Conservation (phyloP, 23 tunicate species). For the Clavelina lepadiformis region DNA sequence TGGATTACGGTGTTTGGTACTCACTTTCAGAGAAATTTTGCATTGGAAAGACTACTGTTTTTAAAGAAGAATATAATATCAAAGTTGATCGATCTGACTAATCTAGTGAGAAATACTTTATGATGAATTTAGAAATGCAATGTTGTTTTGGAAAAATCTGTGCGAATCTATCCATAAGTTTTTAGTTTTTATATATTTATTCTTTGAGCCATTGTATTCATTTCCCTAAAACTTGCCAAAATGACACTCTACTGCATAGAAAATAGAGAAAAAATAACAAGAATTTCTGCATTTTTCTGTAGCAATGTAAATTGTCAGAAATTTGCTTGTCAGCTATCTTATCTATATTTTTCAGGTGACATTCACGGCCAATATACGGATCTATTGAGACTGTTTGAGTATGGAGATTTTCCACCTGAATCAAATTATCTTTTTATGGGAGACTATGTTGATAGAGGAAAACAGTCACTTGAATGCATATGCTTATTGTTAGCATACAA, state of each 20-base stretch:
- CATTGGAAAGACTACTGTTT: constrained; percentile 8
- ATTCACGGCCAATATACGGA: constrained; percentile 96
- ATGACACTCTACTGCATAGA: too few species aligned
- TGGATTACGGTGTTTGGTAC: constrained; percentile 9
- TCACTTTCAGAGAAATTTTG: constrained; percentile 10
- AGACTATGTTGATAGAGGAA: constrained; percentile 98
- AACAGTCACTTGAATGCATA: constrained; percentile 97
- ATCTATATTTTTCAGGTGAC: constrained; percentile 43
- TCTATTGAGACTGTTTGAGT: constrained; percentile 87
- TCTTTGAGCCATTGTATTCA: too few species aligned
- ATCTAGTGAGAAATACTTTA: constrained; percentile 1
- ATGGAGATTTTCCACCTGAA: constrained; percentile 99
- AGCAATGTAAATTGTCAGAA: neutral
- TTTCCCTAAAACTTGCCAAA: too few species aligned
- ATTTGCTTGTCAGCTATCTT: neutral
- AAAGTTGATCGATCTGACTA: constrained; percentile 10
- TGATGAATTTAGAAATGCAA: neutral
- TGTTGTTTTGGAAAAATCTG: constrained; percentile 6
- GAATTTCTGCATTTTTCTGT: neutral
- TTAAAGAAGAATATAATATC: constrained; percentile 1
- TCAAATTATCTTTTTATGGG: constrained; percentile 97
- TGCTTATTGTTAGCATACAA: constrained; percentile 97
- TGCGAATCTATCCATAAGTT: too few species aligned
- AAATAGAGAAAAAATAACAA: too few species aligned
- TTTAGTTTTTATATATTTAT: too few species aligned